Evolutionary conservation across 2,888 invertebrate genomes (phyloP).

Genomic region (Cinara cedri): DNA sequence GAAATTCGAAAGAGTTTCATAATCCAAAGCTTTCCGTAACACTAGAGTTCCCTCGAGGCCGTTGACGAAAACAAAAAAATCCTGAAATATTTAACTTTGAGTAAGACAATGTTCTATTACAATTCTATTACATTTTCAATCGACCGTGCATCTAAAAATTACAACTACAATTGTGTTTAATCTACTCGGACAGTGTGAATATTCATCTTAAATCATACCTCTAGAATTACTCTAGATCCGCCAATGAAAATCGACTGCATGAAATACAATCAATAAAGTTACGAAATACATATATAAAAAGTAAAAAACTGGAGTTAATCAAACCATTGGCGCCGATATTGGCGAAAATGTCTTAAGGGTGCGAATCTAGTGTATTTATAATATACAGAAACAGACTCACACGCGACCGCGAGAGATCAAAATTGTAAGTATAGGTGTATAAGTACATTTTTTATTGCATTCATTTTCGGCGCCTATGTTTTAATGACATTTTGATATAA

Average conservation of each 20-base stretch:
- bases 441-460: too few species aligned
- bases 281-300: too few species aligned
- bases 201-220: conserved; percentile 58
- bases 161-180: neutral
- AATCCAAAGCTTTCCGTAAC: conserved; percentile 80
- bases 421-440: too few species aligned
- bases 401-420: too few species aligned
- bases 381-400: too few species aligned
- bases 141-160: too few species aligned
- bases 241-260: conserved; percentile 60
- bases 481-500: too few species aligned
- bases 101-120: neutral
- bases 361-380: too few species aligned
- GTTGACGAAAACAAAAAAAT: conserved; percentile 82
- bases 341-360: too few species aligned
- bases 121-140: neutral
- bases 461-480: too few species aligned
- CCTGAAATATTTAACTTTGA: conserved; percentile 64
- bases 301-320: too few species aligned
- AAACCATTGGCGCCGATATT: too few species aligned
- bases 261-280: conserved; percentile 49
- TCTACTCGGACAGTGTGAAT: neutral
- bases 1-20: conserved; percentile 79
- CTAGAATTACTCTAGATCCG: conserved; percentile 58
- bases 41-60: conserved; percentile 84